These are phyloP conservation scores for Odontophorus gujanensis DNA, from an alignment of 2,113 vertebrate genomes.

Conservation along the genomic window DNA sequence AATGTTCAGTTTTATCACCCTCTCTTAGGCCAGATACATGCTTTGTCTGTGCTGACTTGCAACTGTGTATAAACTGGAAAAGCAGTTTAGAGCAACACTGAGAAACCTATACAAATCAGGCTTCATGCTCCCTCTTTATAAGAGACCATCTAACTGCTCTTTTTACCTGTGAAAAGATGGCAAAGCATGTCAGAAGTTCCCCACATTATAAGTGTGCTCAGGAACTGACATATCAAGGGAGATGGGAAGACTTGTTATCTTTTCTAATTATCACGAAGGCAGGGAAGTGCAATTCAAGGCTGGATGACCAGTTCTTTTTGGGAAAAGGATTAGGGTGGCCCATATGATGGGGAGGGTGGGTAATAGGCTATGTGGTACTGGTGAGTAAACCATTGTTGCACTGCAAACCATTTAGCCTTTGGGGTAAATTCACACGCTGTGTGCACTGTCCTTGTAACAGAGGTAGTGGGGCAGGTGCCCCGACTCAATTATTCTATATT, in stretches of 20 bases:
- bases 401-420: neutral
- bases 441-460: neutral
- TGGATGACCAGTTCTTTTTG: neutral
- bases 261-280: fast-evolving
- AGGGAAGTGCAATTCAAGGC: neutral
- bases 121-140: neutral
- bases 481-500: neutral
- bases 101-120: neutral
- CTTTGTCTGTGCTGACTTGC: neutral
- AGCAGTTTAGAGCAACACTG: neutral
- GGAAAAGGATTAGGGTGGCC: neutral
- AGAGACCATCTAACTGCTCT: neutral
- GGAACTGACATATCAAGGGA: neutral
- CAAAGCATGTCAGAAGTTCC: neutral
- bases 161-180: neutral
- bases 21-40: neutral
- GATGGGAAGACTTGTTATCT: neutral
- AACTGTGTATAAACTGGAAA: neutral
- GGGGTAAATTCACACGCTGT: neutral
- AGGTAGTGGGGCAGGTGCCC: neutral
- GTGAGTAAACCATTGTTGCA: neutral
- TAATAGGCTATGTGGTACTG: neutral
- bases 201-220: neutral
- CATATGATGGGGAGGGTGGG: neutral
- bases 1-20: neutral